Evolutionary conservation across 2,113 vertebrate genomes (phyloP).

Genomic region (Peromyscus californicus): DNA sequence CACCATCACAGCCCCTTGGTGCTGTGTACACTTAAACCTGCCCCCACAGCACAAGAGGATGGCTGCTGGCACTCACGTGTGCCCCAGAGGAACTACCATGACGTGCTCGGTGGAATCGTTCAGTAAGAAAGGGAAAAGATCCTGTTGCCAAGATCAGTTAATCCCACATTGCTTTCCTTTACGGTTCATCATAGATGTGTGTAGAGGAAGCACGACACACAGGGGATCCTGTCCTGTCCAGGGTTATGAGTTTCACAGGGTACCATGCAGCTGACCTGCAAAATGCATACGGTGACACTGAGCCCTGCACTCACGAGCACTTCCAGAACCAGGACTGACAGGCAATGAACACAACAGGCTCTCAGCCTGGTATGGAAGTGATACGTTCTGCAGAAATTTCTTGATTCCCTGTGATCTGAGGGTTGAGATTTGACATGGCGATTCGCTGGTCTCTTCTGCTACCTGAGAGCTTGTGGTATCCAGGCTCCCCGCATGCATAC

Average conservation of each 20-base stretch:
- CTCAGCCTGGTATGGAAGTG: no score
- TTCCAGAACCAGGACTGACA: neutral
- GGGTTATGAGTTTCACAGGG: no score
- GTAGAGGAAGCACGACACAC: neutral
- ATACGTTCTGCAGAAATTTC: neutral
- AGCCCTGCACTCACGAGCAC: no score
- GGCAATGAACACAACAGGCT: neutral
- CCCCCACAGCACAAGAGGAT: neutral
- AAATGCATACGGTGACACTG: accelerated
- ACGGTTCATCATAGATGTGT: neutral
- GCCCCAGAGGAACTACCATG: neutral
- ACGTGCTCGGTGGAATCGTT: neutral
- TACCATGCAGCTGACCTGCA: neutral
- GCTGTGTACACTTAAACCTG: neutral
- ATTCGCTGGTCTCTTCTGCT: neutral
- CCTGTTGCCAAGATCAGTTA: neutral
- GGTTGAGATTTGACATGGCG: neutral
- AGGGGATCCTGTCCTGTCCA: neutral
- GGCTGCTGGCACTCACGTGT: neutral
- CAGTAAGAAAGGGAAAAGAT: neutral
- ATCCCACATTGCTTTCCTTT: neutral
- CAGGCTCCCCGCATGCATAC: neutral
- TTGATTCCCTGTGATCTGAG: neutral
- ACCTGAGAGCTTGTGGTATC: neutral
- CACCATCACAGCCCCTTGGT: neutral